Evolutionary conservation across 2,797 vertebrate species (phyloP), one percentile per base, ranked within the genome.

Genomic region (Anabas testudineus): DNA sequence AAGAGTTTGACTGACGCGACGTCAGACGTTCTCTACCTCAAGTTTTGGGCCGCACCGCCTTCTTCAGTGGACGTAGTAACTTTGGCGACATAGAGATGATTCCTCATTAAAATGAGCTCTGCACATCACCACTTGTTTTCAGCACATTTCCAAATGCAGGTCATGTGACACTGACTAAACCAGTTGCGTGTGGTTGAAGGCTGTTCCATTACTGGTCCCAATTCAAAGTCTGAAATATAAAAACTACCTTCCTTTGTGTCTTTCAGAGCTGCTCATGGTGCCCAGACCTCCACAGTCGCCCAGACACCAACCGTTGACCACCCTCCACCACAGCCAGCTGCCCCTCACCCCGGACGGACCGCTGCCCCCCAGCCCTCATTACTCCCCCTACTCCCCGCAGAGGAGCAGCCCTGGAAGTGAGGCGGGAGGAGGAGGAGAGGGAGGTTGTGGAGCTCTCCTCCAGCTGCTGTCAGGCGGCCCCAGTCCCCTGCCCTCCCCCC

Each of bases 401-500:
- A 74, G 75, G 72, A 71, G 65, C 82, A 75, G 71, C 61, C 78
- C 81, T 0, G 75, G 53, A 7, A 64, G 60, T 1, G 81, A 79
- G 18, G 80, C 61, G 32, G 71, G 49, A 22, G 74, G 55, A 41
- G 71, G 47, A 5, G 36, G 22, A 16, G 75, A 22, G 4, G 75
- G 46, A 39, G 97, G 93, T 74, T 92, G 67, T 0, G 77, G 84
- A 1, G 86, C 94, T 12, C 92, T 98, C 47, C 93, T 98, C 55
- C 95, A 92, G 84, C 95, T 96, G 83, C 94, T 99, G 74, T 95
- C 95, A 0, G 97, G 97, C 0, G 96, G 96, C 2, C 94, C 96
- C 84, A 95, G 95, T 67, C 97, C 97, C 0, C 91, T 97, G 36
- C 76, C 97, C 22, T 98, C 97, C 18, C 97, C 97, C 0, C 95